A percentile compares a stretch with the other conserved stretches of the same genome.
phyloP scores from a whole-genome alignment of 2,113 vertebrate genomes.

The Rhombomys opimus region DNA sequence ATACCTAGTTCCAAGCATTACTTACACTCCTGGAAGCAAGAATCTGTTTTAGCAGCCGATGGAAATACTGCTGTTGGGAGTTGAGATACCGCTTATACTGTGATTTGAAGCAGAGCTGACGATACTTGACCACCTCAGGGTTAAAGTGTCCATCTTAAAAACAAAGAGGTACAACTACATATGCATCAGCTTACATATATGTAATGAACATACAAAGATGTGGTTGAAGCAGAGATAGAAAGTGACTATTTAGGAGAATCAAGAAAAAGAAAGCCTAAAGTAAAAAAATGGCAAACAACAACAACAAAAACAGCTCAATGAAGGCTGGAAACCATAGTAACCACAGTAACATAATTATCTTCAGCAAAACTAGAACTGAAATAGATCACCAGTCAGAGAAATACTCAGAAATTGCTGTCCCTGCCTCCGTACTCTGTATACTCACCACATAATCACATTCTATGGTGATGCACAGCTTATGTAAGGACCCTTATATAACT shows the following conservation, averaged over 20 bases:
- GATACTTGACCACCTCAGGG: constrained; percentile 97
- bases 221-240: neutral
- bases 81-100: constrained; percentile 94
- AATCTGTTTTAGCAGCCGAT: constrained; percentile 95
- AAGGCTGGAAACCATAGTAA: neutral
- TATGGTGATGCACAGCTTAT: neutral
- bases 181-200: neutral
- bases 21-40: constrained; percentile 96
- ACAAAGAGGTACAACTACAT: neutral
- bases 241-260: neutral
- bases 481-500: neutral
- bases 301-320: neutral
- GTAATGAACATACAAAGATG: neutral
- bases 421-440: neutral
- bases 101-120: constrained; percentile 95
- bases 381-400: neutral
- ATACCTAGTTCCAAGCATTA: fast-evolving
- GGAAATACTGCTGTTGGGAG: constrained; percentile 97
- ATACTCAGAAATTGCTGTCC: neutral
- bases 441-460: neutral
- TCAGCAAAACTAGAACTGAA: neutral
- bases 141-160: constrained; percentile 95
- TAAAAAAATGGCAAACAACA: neutral
- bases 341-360: too few species aligned
- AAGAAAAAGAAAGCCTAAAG: neutral